Evolutionary conservation across 2,888 invertebrate species (phyloP).

Genomic region (Tenthredo notha): DNA sequence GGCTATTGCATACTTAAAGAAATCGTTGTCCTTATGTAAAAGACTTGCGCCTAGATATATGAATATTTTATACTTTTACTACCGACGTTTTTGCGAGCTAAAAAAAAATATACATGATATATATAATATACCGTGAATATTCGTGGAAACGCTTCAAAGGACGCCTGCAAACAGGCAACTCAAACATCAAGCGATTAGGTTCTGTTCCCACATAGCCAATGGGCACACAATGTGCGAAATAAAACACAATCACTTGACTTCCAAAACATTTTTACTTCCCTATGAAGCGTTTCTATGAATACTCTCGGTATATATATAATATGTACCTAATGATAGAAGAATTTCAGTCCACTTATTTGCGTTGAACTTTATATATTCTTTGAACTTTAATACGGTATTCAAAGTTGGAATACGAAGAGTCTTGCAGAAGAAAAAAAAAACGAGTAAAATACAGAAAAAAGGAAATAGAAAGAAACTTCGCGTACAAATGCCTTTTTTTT

Average conservation of each 20-base stretch:
- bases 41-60: background rate
- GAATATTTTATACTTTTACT: constrained; percentile 20
- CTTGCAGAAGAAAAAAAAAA: background rate
- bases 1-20: background rate
- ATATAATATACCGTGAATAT: too few species aligned
- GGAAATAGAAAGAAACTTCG: background rate
- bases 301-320: background rate
- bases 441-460: background rate
- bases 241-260: too few species aligned
- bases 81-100: background rate
- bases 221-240: too few species aligned
- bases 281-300: too few species aligned
- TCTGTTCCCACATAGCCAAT: too few species aligned
- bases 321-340: background rate
- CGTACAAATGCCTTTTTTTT: background rate
- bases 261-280: too few species aligned
- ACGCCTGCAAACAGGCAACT: too few species aligned
- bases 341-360: background rate
- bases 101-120: background rate
- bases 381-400: background rate
- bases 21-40: background rate
- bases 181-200: too few species aligned
- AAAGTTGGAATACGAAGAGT: background rate
- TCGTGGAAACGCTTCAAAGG: too few species aligned
- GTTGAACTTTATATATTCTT: background rate